A percentile compares a stretch with the other conserved stretches of the same genome.
Evolutionary conservation across 2,113 vertebrate genomes (phyloP).

Genomic region (Isurus oxyrinchus): DNA sequence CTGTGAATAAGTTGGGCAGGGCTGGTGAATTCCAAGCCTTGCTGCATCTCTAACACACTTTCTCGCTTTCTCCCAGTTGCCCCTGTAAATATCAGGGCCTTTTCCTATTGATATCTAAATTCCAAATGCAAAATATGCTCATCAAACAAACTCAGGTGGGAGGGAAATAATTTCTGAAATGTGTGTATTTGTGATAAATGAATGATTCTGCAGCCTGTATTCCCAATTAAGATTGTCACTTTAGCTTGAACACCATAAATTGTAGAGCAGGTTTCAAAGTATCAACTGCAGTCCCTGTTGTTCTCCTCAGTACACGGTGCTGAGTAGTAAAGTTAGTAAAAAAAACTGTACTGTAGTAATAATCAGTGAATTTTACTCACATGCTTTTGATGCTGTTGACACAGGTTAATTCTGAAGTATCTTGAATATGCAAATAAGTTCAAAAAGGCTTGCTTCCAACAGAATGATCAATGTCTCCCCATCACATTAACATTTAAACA

Average conservation of each 20-base stretch:
- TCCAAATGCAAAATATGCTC: neutral
- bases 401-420: neutral
- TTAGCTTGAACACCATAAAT: neutral
- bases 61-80: no score
- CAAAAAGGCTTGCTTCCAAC: neutral
- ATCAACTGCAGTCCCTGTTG: neutral
- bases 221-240: neutral
- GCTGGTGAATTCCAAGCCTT: no score
- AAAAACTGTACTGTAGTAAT: neutral
- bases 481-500: neutral
- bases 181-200: neutral
- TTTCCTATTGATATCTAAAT: neutral
- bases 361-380: neutral
- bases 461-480: neutral
- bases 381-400: neutral
- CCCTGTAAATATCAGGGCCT: neutral
- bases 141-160: neutral
- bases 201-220: neutral
- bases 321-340: neutral
- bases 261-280: neutral
- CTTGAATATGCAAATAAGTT: neutral
- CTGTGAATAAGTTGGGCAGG: no score
- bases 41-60: no score
- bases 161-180: neutral
- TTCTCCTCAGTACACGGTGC: neutral